Base-by-base conservation (phyloP, 2,888 invertebrate genomes). In the Eulithis prunata region DNA sequence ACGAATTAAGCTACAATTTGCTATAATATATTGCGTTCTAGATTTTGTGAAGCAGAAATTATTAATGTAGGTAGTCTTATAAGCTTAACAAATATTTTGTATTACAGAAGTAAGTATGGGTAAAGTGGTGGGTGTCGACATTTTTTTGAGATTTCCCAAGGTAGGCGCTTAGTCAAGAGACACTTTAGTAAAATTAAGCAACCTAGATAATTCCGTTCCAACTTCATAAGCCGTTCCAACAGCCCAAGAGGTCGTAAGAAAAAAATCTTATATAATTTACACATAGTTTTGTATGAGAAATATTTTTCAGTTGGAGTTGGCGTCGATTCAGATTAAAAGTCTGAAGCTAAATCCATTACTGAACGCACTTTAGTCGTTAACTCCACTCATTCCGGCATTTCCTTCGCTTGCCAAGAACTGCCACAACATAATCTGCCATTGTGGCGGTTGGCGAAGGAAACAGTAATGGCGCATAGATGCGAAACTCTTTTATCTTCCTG, bases 341-440 rank as follows among this genome's bases (percentile, higher is more conserved):
- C 62, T 8, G 41, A 46, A 58, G 54, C 54, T 51, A 57, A 62
- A 62, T 45, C 66, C 62, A 62, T 66, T 66, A 66, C 61, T 55
- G 57, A 64, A 66, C 55, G 62, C 62, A 59, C 54, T 57, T 62
- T 57, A 54, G n/a, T 57, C 57, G 45, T 38, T 53, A 57, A 46
- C 47, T 57, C 32, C 41, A 57, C 62, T 57, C 49, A 54, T 62
- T 61, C 53, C 49, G 7, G n/a, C 38, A 14, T 55, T 49, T 28
- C 32, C 45, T 49, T 12, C 58, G 53, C 54, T 57, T 66, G 66
- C 58, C 66, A 66, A 66, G 55, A 62, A 54, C 51, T 58, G 58
- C 38, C 45, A 58, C 66, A 58, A 66, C 54, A 57, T 66, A 62
- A 66, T 66, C 62, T 66, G 51, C 62, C 58, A 56, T 55, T 62